phyloP scores from a whole-genome alignment of 2,797 vertebrate species.

The Scolopax rusticola region DNA sequence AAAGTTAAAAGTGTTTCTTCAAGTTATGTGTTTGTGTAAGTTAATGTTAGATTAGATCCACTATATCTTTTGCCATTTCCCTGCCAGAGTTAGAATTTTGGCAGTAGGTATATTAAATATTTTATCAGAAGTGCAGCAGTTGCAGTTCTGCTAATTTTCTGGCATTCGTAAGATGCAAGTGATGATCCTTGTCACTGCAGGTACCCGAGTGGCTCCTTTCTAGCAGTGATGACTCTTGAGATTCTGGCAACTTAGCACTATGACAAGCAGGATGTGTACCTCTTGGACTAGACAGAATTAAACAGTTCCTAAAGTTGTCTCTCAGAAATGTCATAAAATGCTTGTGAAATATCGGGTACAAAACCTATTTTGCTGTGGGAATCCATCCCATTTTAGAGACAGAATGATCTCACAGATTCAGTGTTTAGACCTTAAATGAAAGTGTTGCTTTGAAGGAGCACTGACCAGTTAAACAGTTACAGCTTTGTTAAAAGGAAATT shows the following conservation, averaged over 20 bases:
- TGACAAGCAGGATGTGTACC: not conserved
- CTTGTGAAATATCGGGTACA: not conserved
- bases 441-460: conserved; percentile 34
- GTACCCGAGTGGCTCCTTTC: not conserved
- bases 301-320: not conserved
- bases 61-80: not conserved
- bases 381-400: not conserved
- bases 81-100: not conserved
- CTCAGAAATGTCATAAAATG: not conserved
- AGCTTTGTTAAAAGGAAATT: conserved; percentile 54
- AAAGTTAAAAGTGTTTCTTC: not conserved
- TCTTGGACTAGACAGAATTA: not conserved
- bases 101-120: not conserved
- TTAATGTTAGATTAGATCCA: not conserved
- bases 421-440: conserved; percentile 15
- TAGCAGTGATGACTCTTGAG: not conserved
- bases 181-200: not conserved
- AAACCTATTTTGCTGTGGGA: not conserved
- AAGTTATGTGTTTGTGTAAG: not conserved
- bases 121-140: not conserved
- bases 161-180: not conserved
- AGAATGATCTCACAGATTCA: not conserved
- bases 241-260: not conserved
- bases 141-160: not conserved
- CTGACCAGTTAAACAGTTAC: conserved; percentile 47